Percentiles rank a stretch among this genome's conserved stretches.
phyloP scores from a whole-genome alignment of 2,888 invertebrate species.

The Parelbella ahira region DNA sequence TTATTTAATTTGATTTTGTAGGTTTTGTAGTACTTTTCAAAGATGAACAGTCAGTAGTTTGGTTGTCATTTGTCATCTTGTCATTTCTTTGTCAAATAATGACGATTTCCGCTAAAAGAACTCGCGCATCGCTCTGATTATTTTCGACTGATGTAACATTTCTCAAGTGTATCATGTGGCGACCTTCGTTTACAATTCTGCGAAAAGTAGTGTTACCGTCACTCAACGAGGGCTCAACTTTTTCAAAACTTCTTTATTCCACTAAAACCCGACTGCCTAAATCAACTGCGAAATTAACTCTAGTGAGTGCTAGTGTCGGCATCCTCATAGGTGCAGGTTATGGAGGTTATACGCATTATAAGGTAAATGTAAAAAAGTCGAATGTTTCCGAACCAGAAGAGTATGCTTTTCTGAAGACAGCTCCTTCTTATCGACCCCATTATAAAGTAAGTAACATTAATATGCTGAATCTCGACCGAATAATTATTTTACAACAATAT shows the following conservation, averaged over 20 bases:
- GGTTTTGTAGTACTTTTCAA: too few species aligned
- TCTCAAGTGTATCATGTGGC: constrained; percentile 55
- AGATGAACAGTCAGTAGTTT: too few species aligned
- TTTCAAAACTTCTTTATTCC: constrained; percentile 53
- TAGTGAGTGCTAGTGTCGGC: constrained; percentile 82
- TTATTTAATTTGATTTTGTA: too few species aligned
- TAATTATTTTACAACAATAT: too few species aligned
- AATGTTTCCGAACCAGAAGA: constrained; percentile 55
- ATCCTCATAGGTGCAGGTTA: constrained; percentile 78
- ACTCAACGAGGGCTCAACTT: constrained; percentile 47
- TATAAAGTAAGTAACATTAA: constrained; percentile 61
- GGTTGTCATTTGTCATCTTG: background rate
- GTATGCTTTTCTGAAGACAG: constrained; percentile 61
- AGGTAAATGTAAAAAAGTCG: constrained; percentile 59
- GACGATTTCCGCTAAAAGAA: too few species aligned
- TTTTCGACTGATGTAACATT: constrained; percentile 12
- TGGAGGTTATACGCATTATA: constrained; percentile 74
- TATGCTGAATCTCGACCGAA: too few species aligned
- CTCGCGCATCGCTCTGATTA: background rate
- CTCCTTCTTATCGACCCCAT: constrained; percentile 75
- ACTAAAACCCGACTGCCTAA: constrained; percentile 57
- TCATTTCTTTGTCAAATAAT: too few species aligned
- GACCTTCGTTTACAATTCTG: constrained; percentile 54
- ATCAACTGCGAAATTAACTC: constrained; percentile 71
- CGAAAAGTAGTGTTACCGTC: constrained; percentile 55